phyloP scores from a whole-genome alignment of 2,113 vertebrate genomes.

The Puffinus mauretanicus region DNA sequence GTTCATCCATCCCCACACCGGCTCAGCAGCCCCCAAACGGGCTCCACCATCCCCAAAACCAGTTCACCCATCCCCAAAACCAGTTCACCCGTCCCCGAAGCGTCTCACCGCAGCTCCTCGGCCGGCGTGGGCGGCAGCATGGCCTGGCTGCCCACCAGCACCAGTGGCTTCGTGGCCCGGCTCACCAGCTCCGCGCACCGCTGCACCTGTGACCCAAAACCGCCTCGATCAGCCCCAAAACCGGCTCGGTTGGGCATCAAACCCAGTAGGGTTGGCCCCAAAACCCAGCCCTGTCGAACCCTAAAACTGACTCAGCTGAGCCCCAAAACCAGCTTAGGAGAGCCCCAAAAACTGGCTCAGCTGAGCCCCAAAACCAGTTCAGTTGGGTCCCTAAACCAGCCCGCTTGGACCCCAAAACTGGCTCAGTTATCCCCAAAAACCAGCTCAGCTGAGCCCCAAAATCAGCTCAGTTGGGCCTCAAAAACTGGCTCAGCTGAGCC shows the following conservation, averaged over 20 bases:
- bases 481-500: neutral
- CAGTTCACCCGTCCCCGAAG: accelerated
- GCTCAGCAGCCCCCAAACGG: too few species aligned
- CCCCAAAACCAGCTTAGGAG: too few species aligned
- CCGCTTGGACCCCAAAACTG: neutral
- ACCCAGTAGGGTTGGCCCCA: neutral
- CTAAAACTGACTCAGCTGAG: neutral
- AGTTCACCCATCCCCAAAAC: neutral
- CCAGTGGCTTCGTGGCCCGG: constrained; percentile 86
- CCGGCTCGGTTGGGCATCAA: neutral
- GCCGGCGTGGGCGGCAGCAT: constrained; percentile 83
- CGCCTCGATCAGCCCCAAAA: neutral
- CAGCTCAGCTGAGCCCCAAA: neutral
- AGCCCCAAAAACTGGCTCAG: accelerated
- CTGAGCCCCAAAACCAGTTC: neutral
- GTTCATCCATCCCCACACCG: too few species aligned
- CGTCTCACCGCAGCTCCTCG: constrained; percentile 77
- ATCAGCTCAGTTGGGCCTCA: too few species aligned
- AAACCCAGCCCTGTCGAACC: neutral
- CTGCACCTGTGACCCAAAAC: constrained; percentile 77
- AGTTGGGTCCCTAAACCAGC: neutral
- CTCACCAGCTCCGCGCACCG: constrained; percentile 86
- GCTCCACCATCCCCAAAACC: too few species aligned
- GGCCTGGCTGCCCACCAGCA: constrained; percentile 90
- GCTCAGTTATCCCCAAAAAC: too few species aligned